Evolutionary conservation across 2,888 invertebrate genomes (phyloP).

Genomic region (Drosophila nr. perissopoda): DNA sequence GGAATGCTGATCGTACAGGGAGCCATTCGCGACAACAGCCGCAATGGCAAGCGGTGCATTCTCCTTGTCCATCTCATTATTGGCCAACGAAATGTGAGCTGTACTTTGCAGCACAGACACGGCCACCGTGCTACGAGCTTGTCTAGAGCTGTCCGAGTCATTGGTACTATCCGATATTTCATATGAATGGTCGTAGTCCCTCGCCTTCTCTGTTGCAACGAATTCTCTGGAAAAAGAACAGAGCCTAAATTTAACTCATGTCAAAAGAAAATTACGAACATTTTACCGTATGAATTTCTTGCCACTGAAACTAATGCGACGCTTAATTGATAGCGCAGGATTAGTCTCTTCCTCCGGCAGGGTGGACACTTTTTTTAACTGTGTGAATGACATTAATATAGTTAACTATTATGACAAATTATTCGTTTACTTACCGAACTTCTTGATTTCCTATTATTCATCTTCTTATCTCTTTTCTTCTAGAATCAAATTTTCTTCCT

Average conservation of each 20-base stretch:
- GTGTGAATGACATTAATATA: background rate
- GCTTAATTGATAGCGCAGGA: slow-evolving; percentile 18
- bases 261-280: background rate
- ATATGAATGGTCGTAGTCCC: slow-evolving; percentile 61
- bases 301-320: slow-evolving; percentile 72
- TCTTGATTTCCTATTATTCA: slow-evolving; percentile 51
- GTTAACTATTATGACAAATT: background rate
- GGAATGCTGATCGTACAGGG: slow-evolving; percentile 25
- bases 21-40: background rate
- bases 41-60: slow-evolving; percentile 24
- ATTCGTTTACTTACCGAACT: slow-evolving; percentile 53
- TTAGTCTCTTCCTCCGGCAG: slow-evolving; percentile 30
- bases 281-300: slow-evolving; percentile 63
- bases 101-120: slow-evolving; percentile 40
- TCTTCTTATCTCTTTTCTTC: slow-evolving; percentile 11
- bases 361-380: slow-evolving; percentile 44
- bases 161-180: slow-evolving; percentile 63
- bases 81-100: slow-evolving; percentile 4
- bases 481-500: background rate
- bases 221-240: slow-evolving; percentile 50
- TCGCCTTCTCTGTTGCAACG: slow-evolving; percentile 52
- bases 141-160: slow-evolving; percentile 52
- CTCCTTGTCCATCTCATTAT: slow-evolving; percentile 44
- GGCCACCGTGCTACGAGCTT: slow-evolving; percentile 19
- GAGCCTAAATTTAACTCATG: background rate